phyloP scores from a whole-genome alignment of 2,797 vertebrate genomes.

The Morus bassanus region DNA sequence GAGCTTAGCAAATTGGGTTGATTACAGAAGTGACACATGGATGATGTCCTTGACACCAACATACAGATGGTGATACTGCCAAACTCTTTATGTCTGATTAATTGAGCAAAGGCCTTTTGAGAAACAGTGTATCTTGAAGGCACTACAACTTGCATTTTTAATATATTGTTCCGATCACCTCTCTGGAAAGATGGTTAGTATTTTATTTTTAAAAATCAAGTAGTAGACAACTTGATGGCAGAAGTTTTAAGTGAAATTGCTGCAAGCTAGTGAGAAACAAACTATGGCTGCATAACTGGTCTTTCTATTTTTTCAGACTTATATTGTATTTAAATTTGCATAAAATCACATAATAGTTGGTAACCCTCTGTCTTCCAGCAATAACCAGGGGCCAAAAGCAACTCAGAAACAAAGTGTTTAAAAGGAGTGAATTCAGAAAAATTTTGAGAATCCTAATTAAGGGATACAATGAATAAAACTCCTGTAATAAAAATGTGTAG shows the following conservation, averaged over 20 bases:
- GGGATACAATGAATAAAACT: not conserved
- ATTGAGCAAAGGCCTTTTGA: not conserved
- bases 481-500: not conserved
- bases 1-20: slow-evolving; percentile 59
- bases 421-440: not conserved
- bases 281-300: not conserved
- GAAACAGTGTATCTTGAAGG: not conserved
- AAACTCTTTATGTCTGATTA: slow-evolving; percentile 22
- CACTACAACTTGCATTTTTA: not conserved
- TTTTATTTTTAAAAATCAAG: not conserved
- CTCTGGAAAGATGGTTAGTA: not conserved
- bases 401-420: not conserved
- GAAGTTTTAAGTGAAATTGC: not conserved
- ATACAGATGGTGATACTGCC: not conserved
- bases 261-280: not conserved
- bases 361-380: not conserved
- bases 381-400: not conserved
- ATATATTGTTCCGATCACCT: not conserved
- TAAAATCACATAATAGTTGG: not conserved
- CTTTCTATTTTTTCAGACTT: slow-evolving; percentile 32
- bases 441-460: not conserved
- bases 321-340: slow-evolving; percentile 1
- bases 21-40: slow-evolving; percentile 46
- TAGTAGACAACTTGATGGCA: not conserved
- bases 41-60: slow-evolving; percentile 18